Base-by-base conservation (phyloP, 2,113 vertebrate species). In the Indicator maculatus region DNA sequence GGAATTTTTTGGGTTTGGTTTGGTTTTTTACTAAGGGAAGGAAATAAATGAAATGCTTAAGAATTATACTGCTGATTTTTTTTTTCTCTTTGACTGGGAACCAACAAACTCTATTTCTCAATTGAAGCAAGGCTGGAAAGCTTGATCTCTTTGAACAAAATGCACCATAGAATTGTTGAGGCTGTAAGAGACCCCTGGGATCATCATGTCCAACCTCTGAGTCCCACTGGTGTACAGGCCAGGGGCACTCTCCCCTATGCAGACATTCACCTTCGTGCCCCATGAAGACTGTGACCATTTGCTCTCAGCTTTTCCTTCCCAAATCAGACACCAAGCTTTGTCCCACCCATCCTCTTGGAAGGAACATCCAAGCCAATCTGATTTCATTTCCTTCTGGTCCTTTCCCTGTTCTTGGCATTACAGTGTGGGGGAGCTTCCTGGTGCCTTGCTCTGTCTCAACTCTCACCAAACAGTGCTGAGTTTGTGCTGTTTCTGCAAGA, bases 1-100 rank as follows among this genome's bases (percentile, higher is more conserved):
- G 31, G 15, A 73, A 36, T 24, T 90, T 71, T 41, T 12, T n/a
- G 18, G 39, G 28, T 55, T 59, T 59, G 15, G 12, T 36, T 36
- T 36, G 36, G 36, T 7, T 47, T 92, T 83, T 82, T 26, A 81
- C 20, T 23, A 58, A n/a, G 20, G 31, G 53, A 89, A 91, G 38
- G 78, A 89, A 95, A 95, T 45, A 92, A 89, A 90, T 65, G 26
- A 39, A 31, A 87, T 88, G 86, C 67, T 93, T 85, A 80, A 77
- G 38, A 89, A 80, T 53, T 88, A 76, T 11, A 74, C 28, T 60
- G 77, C 67, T 92, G 65, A 52, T 28, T 63, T 90, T 24, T 44
- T 39, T 66, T 79, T 59, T 88, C 80, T 17, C 64, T 81, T 81
- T 9, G 61, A 64, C 69, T 69, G 58, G 50, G 56, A 91, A 86